These are phyloP conservation scores for Chionoecetes opilio DNA, from an alignment of 1,140 invertebrate genomes.

Conservation along the genomic window DNA sequence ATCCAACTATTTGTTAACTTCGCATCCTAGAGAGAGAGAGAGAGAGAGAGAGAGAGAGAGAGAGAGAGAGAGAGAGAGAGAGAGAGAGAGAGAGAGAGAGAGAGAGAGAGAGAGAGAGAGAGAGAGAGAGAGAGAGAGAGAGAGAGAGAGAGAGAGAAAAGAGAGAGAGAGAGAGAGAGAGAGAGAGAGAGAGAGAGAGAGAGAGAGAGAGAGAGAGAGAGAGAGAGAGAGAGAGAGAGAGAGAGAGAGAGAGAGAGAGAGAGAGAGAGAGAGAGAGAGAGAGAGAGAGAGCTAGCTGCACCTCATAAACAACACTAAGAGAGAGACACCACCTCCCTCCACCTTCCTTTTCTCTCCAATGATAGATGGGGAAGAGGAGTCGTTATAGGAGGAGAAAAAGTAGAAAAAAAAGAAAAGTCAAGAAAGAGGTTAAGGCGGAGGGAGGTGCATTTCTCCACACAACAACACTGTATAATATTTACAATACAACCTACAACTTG, in stretches of 20 bases:
- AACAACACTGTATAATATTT: slow-evolving; percentile 22
- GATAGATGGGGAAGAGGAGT: not conserved
- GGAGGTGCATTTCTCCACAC: not conserved
- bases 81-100: slow-evolving; percentile 9
- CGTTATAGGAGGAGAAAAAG: not conserved
- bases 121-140: slow-evolving; percentile 6
- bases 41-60: slow-evolving; percentile 16
- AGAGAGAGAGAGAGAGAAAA: slow-evolving; percentile 23
- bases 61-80: slow-evolving; percentile 27
- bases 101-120: too few relatives aligned
- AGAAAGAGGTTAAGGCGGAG: not conserved
- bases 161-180: slow-evolving; percentile 8
- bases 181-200: slow-evolving; percentile 8
- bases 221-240: slow-evolving; percentile 25
- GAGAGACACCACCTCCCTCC: not conserved
- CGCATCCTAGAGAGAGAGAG: too few relatives aligned
- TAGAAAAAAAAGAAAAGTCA: not conserved
- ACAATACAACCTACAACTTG: slow-evolving; percentile 29
- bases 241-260: slow-evolving; percentile 8
- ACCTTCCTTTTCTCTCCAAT: not conserved
- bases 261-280: slow-evolving; percentile 8
- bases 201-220: slow-evolving; percentile 10
- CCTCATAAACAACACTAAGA: not conserved
- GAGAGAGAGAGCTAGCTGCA: not conserved
- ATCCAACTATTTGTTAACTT: too few relatives aligned